A percentile compares a stretch with the other conserved stretches of the same genome.
phyloP scores from a whole-genome alignment of 2,113 vertebrate genomes.

The Hippocampus mohnikei region DNA sequence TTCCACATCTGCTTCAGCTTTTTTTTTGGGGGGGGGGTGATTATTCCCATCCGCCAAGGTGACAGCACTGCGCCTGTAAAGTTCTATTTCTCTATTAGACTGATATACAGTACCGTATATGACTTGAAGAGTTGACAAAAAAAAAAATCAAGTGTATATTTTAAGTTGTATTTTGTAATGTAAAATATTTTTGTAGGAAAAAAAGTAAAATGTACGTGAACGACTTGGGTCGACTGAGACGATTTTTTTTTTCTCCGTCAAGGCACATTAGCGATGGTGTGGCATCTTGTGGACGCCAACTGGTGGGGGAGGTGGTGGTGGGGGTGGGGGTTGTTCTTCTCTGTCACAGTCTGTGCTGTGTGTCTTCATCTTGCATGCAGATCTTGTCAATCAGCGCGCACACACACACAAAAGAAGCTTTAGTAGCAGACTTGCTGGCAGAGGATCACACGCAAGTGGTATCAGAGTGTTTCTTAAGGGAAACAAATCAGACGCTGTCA shows the following conservation, averaged over 20 bases:
- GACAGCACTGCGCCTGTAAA: constrained; percentile 42
- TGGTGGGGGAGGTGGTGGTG: constrained; percentile 1
- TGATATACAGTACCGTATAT: constrained; percentile 55
- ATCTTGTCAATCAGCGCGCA: constrained; percentile 2
- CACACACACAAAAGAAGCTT: neutral
- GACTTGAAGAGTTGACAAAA: constrained; percentile 43
- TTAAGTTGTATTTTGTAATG: constrained; percentile 70
- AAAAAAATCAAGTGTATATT: constrained; percentile 64
- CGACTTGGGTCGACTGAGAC: neutral
- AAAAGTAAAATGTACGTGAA: constrained; percentile 33
- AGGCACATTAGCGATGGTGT: constrained; percentile 25
- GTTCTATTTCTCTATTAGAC: constrained; percentile 68
- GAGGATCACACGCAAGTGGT: constrained; percentile 3
- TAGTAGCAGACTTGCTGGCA: constrained; percentile 2
- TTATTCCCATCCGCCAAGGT: constrained; percentile 35
- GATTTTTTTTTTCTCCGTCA: neutral
- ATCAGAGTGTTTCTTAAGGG: neutral
- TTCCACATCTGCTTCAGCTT: neutral
- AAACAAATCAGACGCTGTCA: constrained; percentile 1
- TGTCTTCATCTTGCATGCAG: constrained; percentile 26
- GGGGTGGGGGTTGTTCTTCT: constrained; percentile 20
- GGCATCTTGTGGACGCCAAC: constrained; percentile 34
- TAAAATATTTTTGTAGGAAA: constrained; percentile 78
- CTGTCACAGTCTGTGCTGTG: constrained; percentile 19
- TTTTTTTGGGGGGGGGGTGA: neutral